Base-by-base conservation (phyloP, 2,113 vertebrate species). In the Struthio camelus region DNA sequence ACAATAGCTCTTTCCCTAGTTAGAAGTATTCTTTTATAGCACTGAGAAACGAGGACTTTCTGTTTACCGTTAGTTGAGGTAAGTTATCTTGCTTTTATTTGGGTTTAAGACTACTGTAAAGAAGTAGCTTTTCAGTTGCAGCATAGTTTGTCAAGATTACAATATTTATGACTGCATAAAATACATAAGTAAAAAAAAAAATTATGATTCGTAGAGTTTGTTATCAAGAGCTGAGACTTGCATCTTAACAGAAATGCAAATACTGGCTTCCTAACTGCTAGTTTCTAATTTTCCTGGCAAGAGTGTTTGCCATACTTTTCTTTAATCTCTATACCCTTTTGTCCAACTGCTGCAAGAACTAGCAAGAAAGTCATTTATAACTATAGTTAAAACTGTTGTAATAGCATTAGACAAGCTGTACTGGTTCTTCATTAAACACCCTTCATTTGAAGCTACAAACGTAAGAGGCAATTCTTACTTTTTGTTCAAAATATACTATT, bases 41-140 rank as follows among this genome's bases (percentile, higher is more conserved):
- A 95, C 93, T 94, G 90, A 97, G 85, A 97, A 96, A 97, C 34
- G 56, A 97, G 96, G 82, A 96, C 95, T 81, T 91, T 95, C 71
- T 62, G 89, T 96, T 96, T 97, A 88, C 94, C 89, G 65, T 96
- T 90, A 96, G 89, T 90, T 97, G 97, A 97, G 96, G 96, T 97
- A 97, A 97, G 93, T 94, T 95, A 96, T 95, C 96, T 96, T 95
- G 95, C 87, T 96, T 96, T 97, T 97, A 97, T 97, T 97, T 96
- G 94, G 96, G 94, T 96, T 97, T 94, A 96, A 95, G 96, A 96
- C 97, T 97, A 97, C 96, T 78, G 95, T 87, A 95, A 95, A 97
- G 93, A 89, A 97, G 96, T 96, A 95, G 96, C 93, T 97, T 97
- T 96, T 95, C 95, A 96, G 76, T 54, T 96, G 96, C 97, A 97